Conservation (phyloP, 2,113 vertebrate genomes). For the Tachysurus vachellii region DNA sequence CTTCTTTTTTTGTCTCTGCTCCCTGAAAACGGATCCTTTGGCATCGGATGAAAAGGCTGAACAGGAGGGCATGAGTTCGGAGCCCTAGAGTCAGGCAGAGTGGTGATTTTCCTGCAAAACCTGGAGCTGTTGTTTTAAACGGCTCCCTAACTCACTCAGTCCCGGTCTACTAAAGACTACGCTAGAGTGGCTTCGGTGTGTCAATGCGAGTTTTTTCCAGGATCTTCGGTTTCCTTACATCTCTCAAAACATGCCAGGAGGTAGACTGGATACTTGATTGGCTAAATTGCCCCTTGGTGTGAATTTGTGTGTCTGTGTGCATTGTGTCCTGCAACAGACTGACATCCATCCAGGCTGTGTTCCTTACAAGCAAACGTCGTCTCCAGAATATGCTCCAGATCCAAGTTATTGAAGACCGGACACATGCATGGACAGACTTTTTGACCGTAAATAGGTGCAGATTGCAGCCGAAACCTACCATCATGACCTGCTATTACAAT, state of each 20-base stretch:
- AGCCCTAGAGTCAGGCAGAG: not conserved
- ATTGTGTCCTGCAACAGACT: not conserved
- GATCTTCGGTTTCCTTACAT: not conserved
- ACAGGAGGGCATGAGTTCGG: slow-evolving; percentile 8
- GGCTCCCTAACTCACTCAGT: not conserved
- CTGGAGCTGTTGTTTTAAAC: not conserved
- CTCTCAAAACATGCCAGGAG: not conserved
- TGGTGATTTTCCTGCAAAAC: not conserved
- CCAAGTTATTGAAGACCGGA: not conserved
- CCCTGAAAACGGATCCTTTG: slow-evolving; percentile 51
- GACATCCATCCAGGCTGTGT: not conserved
- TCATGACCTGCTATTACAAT: not conserved
- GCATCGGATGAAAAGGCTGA: slow-evolving; percentile 44
- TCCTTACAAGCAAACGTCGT: not conserved
- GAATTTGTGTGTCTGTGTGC: not conserved
- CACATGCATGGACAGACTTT: not conserved
- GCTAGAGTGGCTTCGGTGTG: too few species aligned
- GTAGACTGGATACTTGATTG: not conserved
- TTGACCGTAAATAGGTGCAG: not conserved
- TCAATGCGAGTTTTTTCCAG: not conserved
- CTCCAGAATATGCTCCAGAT: not conserved
- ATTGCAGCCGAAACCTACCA: not conserved
- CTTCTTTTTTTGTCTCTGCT: slow-evolving; percentile 42
- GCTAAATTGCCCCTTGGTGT: not conserved
- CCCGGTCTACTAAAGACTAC: not conserved